These are phyloP conservation scores for Trochalopteron elliotii DNA, from an alignment of 2,113 vertebrate species.

Conservation along the genomic window DNA sequence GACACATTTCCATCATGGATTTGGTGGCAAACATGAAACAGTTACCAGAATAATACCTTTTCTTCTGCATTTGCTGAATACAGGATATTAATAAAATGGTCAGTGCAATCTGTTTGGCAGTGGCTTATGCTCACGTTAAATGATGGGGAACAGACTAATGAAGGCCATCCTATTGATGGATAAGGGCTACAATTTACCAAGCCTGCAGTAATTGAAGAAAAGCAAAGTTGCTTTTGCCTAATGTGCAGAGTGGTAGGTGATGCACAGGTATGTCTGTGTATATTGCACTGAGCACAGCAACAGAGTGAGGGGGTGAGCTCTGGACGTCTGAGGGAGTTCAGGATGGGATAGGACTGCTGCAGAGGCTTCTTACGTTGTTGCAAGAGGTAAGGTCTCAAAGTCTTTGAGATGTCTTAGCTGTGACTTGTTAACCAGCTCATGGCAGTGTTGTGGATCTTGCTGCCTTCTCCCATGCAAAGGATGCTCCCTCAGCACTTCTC, in stretches of 20 bases:
- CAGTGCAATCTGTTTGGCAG: neutral
- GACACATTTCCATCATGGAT: neutral
- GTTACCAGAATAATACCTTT: slow-evolving; percentile 7
- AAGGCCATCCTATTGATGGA: neutral
- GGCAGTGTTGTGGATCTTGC: neutral
- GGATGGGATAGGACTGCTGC: neutral
- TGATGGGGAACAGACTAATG: neutral
- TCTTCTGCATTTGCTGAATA: neutral
- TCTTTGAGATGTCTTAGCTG: rapidly evolving
- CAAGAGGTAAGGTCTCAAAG: neutral
- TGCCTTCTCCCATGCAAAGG: neutral
- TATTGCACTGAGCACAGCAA: neutral
- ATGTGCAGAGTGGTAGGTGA: rapidly evolving
- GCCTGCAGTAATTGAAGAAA: neutral
- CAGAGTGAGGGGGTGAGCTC: rapidly evolving
- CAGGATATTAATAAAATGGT: neutral
- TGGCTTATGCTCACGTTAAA: neutral
- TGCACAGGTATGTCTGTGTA: rapidly evolving
- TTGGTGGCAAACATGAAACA: neutral
- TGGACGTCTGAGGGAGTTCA: neutral
- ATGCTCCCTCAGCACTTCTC: rapidly evolving
- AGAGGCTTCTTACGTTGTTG: neutral
- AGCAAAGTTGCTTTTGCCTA: neutral
- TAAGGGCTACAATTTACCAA: neutral
- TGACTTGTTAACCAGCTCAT: neutral